phyloP scores from a whole-genome alignment of 2,888 invertebrate genomes.

The Halictus quadricinctus region DNA sequence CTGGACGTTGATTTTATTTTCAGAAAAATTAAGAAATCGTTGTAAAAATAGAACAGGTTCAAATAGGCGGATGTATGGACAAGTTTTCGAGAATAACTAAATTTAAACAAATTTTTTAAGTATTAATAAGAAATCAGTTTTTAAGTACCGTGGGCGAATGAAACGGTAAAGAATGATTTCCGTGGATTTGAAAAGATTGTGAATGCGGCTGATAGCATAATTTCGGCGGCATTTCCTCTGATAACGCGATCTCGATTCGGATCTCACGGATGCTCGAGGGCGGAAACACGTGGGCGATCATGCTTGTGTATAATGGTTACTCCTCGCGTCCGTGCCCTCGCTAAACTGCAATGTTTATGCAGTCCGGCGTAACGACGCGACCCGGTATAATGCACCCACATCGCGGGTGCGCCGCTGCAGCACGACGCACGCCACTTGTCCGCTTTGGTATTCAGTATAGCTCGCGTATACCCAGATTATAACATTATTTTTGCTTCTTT shows the following conservation, averaged over 20 bases:
- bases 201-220: neutral
- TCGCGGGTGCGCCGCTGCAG: conserved; percentile 42
- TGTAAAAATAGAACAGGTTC: no score
- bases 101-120: no score
- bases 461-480: neutral
- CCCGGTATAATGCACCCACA: conserved; percentile 77
- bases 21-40: no score
- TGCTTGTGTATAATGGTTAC: conserved; percentile 76
- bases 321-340: conserved; percentile 63
- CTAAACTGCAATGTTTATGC: conserved; percentile 77
- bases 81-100: no score
- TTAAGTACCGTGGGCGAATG: no score
- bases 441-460: conserved; percentile 47
- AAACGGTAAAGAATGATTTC: neutral
- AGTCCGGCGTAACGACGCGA: conserved; percentile 67
- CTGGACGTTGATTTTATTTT: no score
- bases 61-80: no score
- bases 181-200: neutral
- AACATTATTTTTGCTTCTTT: neutral
- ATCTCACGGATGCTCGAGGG: conserved; percentile 69
- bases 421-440: conserved; percentile 57
- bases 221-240: neutral
- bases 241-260: conserved; percentile 14
- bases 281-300: conserved; percentile 78
- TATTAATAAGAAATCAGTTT: no score